These are phyloP conservation scores for Scomber scombrus DNA, from an alignment of 2,113 vertebrate species.

Conservation along the genomic window DNA sequence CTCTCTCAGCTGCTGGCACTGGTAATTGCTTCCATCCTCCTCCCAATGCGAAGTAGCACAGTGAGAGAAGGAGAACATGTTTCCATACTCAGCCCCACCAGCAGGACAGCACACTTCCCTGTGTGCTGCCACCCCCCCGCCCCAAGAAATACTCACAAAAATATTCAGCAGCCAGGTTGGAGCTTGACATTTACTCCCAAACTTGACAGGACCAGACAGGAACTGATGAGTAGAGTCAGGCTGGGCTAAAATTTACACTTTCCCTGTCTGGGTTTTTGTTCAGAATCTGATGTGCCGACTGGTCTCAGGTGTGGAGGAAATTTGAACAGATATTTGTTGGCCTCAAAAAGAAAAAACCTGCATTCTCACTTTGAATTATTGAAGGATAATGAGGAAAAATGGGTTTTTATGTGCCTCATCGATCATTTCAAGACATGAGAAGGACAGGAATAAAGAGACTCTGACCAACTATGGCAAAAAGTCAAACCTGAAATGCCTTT, in stretches of 20 bases:
- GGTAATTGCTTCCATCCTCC: constrained; percentile 82
- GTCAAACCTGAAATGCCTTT: not conserved
- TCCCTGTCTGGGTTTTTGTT: not conserved
- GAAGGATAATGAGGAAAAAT: constrained; percentile 52
- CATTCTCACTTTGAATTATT: constrained; percentile 12
- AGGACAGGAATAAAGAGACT: constrained; percentile 19
- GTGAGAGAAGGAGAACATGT: constrained; percentile 64
- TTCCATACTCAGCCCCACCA: constrained; percentile 55
- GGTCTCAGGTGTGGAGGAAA: constrained; percentile 19
- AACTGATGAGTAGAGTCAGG: constrained; percentile 32
- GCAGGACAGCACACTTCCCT: constrained; percentile 50
- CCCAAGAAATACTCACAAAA: constrained; percentile 36
- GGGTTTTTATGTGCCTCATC: constrained; percentile 22
- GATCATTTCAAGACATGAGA: constrained; percentile 39
- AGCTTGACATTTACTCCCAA: constrained; percentile 46
- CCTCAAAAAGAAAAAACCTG: not conserved
- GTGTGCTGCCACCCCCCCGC: not conserved
- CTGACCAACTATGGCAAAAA: not conserved
- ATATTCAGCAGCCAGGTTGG: constrained; percentile 39
- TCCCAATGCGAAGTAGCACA: constrained; percentile 55
- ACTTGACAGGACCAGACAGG: constrained; percentile 60
- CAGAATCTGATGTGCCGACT: constrained; percentile 6
- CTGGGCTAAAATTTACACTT: constrained; percentile 26
- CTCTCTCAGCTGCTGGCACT: constrained; percentile 75
- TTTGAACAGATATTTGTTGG: constrained; percentile 9